A percentile compares a stretch with the other conserved stretches of the same genome.
Evolutionary conservation across 2,113 vertebrate species (phyloP).

Genomic region (Ploceus nigricollis): DNA sequence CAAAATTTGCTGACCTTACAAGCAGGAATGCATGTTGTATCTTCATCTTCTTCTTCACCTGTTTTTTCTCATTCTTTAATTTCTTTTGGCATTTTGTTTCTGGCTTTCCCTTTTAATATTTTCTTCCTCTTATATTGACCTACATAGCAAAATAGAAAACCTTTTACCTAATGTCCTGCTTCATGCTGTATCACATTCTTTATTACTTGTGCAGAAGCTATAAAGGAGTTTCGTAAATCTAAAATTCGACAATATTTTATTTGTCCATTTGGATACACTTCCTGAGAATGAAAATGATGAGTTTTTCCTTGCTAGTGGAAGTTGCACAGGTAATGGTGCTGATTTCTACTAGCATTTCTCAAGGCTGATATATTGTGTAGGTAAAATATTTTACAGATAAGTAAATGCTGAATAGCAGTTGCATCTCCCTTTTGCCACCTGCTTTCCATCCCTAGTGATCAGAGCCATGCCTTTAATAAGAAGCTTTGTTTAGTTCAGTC

Average conservation of each 20-base stretch:
- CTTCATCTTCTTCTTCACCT: neutral
- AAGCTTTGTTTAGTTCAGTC: neutral
- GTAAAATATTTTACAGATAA: neutral
- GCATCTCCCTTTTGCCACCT: neutral
- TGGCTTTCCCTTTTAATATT: neutral
- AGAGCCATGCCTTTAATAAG: neutral
- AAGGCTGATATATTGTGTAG: neutral
- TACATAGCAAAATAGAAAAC: neutral
- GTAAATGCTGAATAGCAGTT: neutral
- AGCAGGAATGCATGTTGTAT: neutral
- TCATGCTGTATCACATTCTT: neutral
- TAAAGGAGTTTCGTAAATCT: neutral
- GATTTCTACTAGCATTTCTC: neutral
- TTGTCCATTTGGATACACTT: neutral
- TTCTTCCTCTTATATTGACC: neutral
- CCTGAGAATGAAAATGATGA: neutral
- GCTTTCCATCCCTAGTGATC: neutral
- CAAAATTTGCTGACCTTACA: neutral
- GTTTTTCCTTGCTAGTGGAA: neutral
- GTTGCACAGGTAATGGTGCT: rapidly evolving
- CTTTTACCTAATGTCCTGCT: neutral
- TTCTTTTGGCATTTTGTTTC: neutral
- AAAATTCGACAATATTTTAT: neutral
- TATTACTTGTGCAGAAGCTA: neutral
- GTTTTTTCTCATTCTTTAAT: neutral